phyloP scores from a whole-genome alignment of 2,797 vertebrate genomes.

The Paedocypris micromegethes region DNA sequence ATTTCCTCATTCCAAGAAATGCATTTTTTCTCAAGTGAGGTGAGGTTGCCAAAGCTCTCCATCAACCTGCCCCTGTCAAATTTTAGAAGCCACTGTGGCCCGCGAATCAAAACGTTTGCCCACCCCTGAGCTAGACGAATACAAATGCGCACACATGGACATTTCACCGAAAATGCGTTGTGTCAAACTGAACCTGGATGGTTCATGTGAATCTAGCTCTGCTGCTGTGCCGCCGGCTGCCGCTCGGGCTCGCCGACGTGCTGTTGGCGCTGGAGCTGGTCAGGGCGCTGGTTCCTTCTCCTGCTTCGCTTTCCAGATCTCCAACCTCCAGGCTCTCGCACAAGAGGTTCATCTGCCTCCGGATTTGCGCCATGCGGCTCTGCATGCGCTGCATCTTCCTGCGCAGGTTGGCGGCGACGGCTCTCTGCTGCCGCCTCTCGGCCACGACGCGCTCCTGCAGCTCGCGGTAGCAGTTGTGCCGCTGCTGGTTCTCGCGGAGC shows the following conservation, averaged over 20 bases:
- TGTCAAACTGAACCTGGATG: background rate
- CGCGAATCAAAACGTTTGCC: too few relatives aligned
- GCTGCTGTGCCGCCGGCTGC: conserved; percentile 13
- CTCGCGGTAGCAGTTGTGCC: conserved; percentile 65
- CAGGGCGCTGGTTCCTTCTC: conserved; percentile 40
- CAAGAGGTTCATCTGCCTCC: conserved; percentile 57
- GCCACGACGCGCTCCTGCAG: conserved; percentile 53
- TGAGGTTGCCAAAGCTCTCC: too few relatives aligned
- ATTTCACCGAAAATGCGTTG: background rate
- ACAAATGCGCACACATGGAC: conserved; percentile 5
- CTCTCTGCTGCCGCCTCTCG: conserved; percentile 49
- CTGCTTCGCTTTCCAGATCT: conserved; percentile 31
- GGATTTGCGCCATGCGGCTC: conserved; percentile 53
- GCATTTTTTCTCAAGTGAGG: too few relatives aligned
- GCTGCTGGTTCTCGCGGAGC: conserved; percentile 27
- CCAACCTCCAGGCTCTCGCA: conserved; percentile 56
- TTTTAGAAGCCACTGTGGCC: too few relatives aligned
- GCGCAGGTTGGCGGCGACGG: conserved; percentile 40
- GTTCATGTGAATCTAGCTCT: conserved; percentile 4
- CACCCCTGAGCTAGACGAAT: background rate
- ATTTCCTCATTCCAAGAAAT: background rate
- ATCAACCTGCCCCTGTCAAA: too few relatives aligned
- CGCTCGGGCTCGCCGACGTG: conserved; percentile 18
- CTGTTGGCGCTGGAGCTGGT: conserved; percentile 21
- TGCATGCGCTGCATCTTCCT: conserved; percentile 54